phyloP scores from a whole-genome alignment of 2,113 vertebrate species.

The Leucosticte australis region DNA sequence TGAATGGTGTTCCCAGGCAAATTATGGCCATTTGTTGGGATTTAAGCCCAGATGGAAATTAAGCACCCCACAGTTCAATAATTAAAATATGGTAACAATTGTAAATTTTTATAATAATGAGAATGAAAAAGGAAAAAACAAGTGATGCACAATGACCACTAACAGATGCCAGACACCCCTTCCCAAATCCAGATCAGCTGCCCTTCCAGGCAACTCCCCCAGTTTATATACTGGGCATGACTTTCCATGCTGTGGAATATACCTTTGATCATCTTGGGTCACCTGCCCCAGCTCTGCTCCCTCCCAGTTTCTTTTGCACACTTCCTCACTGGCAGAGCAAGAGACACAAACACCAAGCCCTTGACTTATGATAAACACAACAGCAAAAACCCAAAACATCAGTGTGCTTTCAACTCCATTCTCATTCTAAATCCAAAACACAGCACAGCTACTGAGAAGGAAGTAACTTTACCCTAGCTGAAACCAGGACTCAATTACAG shows the following conservation, averaged over 20 bases:
- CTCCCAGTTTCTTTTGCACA: neutral
- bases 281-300: neutral
- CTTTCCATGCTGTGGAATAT: neutral
- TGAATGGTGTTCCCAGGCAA: neutral
- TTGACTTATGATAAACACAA: fast-evolving
- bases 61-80: neutral
- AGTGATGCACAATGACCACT: neutral
- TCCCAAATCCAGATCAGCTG: neutral
- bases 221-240: neutral
- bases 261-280: neutral
- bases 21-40: neutral
- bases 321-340: neutral
- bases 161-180: neutral
- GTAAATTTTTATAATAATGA: neutral
- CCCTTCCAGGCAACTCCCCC: neutral
- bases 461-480: too few species aligned
- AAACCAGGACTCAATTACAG: neutral
- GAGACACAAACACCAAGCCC: neutral
- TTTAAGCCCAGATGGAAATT: neutral
- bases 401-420: neutral
- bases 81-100: neutral
- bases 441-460: neutral
- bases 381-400: neutral
- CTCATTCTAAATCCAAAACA: neutral
- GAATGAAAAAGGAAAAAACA: neutral